Percentiles rank a stretch among this genome's conserved stretches.
phyloP scores from a whole-genome alignment of 1,140 invertebrate genomes.

The Babylonia areolata region DNA sequence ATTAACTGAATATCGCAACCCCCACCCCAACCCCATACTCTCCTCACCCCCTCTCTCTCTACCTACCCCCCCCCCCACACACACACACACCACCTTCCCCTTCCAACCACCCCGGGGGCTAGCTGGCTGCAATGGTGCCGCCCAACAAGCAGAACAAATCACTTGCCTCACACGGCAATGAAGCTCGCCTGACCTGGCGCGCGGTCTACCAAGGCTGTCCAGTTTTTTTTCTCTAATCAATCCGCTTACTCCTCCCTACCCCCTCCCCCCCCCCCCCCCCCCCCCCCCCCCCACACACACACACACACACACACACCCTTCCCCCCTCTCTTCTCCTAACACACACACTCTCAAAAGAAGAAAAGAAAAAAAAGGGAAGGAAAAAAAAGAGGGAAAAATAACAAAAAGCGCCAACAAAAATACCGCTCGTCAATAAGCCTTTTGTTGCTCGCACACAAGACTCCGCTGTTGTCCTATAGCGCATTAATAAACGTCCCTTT shows the following conservation, averaged over 20 bases:
- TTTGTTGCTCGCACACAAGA: constrained; percentile 22
- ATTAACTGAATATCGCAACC: no score
- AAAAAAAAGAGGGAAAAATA: background rate
- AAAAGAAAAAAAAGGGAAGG: no score
- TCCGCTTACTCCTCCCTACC: background rate
- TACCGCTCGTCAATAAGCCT: background rate
- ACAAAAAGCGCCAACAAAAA: constrained; percentile 2
- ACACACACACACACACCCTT: background rate
- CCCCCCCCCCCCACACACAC: background rate
- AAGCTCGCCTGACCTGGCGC: background rate
- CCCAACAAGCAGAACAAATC: constrained; percentile 1
- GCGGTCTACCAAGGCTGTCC: background rate
- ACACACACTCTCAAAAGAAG: background rate
- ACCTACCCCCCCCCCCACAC: no score
- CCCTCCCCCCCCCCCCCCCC: background rate
- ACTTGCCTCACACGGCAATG: constrained; percentile 19
- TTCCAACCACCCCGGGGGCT: no score
- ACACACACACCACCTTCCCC: no score
- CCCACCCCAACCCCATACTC: no score
- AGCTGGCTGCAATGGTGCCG: background rate
- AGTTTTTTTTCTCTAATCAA: constrained; percentile 8
- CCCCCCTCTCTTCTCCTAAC: background rate
- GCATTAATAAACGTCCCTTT: constrained; percentile 19
- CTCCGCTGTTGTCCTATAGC: background rate
- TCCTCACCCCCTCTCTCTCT: no score